Evolutionary conservation across 2,888 invertebrate genomes (phyloP), one percentile per base, ranked within the genome.

Genomic region (Drosophila siamana): DNA sequence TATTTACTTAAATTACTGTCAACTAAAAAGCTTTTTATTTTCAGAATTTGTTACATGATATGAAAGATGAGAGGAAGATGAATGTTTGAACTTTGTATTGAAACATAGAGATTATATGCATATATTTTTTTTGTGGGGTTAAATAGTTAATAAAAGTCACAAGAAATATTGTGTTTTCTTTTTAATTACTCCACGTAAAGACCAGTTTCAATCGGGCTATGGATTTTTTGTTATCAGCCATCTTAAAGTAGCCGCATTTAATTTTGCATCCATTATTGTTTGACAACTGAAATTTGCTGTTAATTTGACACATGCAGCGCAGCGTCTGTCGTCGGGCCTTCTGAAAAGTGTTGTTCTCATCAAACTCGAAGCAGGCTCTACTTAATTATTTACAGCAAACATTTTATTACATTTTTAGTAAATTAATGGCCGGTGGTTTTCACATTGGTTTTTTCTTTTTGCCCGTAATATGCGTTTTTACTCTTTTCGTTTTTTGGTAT

Each of bases 361-460:
- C 76, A 69, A 64, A 47, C 62, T 54, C 33, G 41, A 41, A 65
- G 36, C 61, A 69, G 61, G 61, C 9, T 67, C 71, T 71, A 28
- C 68, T 84, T 81, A 88, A 88, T 87, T 88, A 83, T 88, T 83
- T 64, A 88, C 77, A 36, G 56, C 80, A 78, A 83, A 78, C 80
- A 81, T 74, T 86, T 84, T 81, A 86, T 86, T 86, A 86, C 77
- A 81, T 81, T 86, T 84, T 86, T 84, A 83, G 74, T 81, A 78
- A 83, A 83, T 86, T 70, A 86, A 86, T 71, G 66, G 56, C 36
- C 47, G 46, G 69, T 24, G 54, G 50, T 43, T 59, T 59, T 41
- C 26, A 46, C 52, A 40, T 52, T 41, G 40, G 63, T 57, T 74
- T 60, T 60, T 62, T 52, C 46, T 28, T 64, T 55, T 26, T 55